Percentiles rank a stretch among this genome's conserved stretches.
These are phyloP conservation scores for zebrafish (Danio rerio) DNA, from an alignment of 2,113 vertebrate genomes.

Conservation along the genomic window GRCz12tu NC_133197.1:3928501-3929000, in stretches of 20 bases:
- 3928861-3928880: background rate
- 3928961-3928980: constrained; percentile 1
- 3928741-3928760: constrained; percentile 52
- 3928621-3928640: background rate
- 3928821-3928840: constrained; percentile 33
- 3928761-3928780: constrained; percentile 28
- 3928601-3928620: background rate
- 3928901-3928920: background rate
- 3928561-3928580: constrained; percentile 44
- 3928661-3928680: constrained; percentile 10
- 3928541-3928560: constrained; percentile 6
- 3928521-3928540: constrained; percentile 12
- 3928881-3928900: constrained; percentile 28
- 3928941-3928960: constrained; percentile 5
- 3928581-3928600: background rate
- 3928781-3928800: constrained; percentile 47
- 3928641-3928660: constrained; percentile 24
- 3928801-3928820: constrained; percentile 33
- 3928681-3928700: constrained; percentile 42
- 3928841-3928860: background rate
- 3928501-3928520: background rate
- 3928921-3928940: constrained; percentile 16
- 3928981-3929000: background rate
- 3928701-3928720: constrained; percentile 37
- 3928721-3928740: constrained; percentile 52